Base-by-base conservation (phyloP, 1,140 invertebrate species). In the Calliphora vicina region DNA sequence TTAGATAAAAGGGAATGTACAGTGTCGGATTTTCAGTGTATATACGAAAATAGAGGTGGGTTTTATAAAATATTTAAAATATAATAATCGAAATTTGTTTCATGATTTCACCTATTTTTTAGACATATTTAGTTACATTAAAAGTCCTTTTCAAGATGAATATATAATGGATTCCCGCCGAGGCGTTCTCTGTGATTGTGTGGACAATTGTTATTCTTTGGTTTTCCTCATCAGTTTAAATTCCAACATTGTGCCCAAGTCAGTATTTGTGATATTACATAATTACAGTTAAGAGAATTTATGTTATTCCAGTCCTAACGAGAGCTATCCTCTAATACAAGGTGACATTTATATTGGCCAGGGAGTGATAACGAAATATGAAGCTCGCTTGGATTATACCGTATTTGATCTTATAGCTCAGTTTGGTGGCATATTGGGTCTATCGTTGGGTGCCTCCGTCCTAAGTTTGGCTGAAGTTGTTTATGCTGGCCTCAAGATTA, bases 401-500 rank as follows among this genome's bases (percentile, higher is more conserved):
- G 71, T 83, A 42, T 27, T 86, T 9, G 85, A 88, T 84, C 82
- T 85, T 67, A 8, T 89, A 12, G 86, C 85, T 12, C 85, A 86
- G 17, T 89, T 91, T 83, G 91, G 90, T 5, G 89, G 91, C n/a
- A 88, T 91, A 23, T 82, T 91, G 5, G 87, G 87, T 15, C 84
- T 91, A 0, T 91, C 85, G 80, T 72, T 91, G 1, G 91, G 91
- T 9, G 88, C 88, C n/a, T 91, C 91, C 8, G 82, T 86, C 0
- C 80, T 91, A 20, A 91, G 89, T 82, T 85, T 89, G 12, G 81
- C 85, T 1, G 91, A 91, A 25, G 4, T 91, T 0, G 29, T 81
- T 3, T 85, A 85, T 50, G 35, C 35, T 25, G 9, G n/a, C 10
- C 9, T 78, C 1, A 78, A 43, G 25, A 67, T 67, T 10, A 23